phyloP scores from a whole-genome alignment of 1,140 invertebrate genomes.

The Ganaspis sp. region DNA sequence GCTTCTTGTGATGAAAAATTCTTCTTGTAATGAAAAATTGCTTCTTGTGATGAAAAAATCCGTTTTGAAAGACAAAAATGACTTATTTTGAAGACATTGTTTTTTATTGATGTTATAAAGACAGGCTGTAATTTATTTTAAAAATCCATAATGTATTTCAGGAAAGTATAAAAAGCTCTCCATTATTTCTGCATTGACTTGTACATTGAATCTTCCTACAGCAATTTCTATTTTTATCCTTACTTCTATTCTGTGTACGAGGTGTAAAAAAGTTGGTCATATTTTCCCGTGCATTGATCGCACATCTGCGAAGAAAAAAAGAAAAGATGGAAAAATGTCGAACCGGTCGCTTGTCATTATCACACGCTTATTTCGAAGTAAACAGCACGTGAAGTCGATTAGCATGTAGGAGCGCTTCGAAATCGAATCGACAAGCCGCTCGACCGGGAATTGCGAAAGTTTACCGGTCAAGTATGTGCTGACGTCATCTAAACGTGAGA shows the following conservation, averaged over 20 bases:
- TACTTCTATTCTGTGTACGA: slow-evolving; percentile 2
- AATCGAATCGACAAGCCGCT: slow-evolving; percentile 29
- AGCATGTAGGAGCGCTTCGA: slow-evolving; percentile 7
- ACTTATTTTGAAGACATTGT: background rate
- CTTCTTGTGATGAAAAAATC: background rate
- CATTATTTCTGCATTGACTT: slow-evolving; percentile 11
- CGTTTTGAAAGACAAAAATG: background rate
- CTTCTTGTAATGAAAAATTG: background rate
- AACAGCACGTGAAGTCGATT: slow-evolving; percentile 18
- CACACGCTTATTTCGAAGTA: background rate
- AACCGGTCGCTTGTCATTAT: slow-evolving; percentile 27
- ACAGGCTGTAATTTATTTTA: background rate
- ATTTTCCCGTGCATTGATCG: slow-evolving; percentile 16
- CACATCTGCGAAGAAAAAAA: slow-evolving; percentile 5
- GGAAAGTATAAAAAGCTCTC: slow-evolving; percentile 3
- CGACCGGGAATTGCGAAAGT: slow-evolving; percentile 47
- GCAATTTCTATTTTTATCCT: slow-evolving; percentile 11
- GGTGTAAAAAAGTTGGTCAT: slow-evolving; percentile 11
- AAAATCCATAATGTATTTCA: background rate
- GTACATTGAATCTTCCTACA: background rate
- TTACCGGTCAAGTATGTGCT: slow-evolving; percentile 51
- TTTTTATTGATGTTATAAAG: no score
- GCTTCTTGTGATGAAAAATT: no score
- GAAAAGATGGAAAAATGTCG: background rate
- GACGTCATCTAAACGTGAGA: slow-evolving; percentile 49